Base-by-base conservation (phyloP, 2,888 invertebrate species). In the Amphipyra berbera region DNA sequence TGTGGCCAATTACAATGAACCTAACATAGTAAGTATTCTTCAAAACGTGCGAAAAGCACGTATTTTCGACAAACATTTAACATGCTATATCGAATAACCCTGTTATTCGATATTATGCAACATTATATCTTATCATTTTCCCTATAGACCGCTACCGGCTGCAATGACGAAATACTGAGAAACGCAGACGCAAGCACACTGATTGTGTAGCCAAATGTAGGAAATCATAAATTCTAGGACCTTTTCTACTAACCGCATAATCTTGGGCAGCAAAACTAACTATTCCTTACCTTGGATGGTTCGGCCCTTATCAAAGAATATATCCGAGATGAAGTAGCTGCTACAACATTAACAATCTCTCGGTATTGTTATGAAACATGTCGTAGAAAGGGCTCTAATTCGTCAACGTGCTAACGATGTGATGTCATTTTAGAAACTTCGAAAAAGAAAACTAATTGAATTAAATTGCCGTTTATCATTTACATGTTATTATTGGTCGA, bases 391-490 rank as follows among this genome's bases (percentile, higher is more conserved):
- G 72, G 67, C 71, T 61, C 10, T 15, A 41, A 71, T 71, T 71
- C 61, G 67, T 66, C 72, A 72, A 21, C 21, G 50, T 42, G 45
- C 35, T 52, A 52, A 66, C 54, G 54, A 55, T 52, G 15, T 57
- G 71, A 71, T 54, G 72, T 66, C 72, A 58, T 41, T 66, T 61
- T 67, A 72, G 71, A 71, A 72, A 71, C 47, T 67, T 41, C 13
- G 41, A 14, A 72, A 58, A 45, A 45, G 52, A 67, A 71, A 67
- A 52, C 33, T 52, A 65, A 70, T 70, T 60, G 56, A 56, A 65
- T 64, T 46, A 55, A 71, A 71, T 66, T 70, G 50, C 66, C 15
- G 50, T 58, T 70, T 65, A 54, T 65, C 67, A 66, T 71, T 61
- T 71, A 54, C 61, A 71, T 71, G 52, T 13, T 37, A 52, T 40